Conservation (phyloP, 2,113 vertebrate species). For the Pelusios castaneus region DNA sequence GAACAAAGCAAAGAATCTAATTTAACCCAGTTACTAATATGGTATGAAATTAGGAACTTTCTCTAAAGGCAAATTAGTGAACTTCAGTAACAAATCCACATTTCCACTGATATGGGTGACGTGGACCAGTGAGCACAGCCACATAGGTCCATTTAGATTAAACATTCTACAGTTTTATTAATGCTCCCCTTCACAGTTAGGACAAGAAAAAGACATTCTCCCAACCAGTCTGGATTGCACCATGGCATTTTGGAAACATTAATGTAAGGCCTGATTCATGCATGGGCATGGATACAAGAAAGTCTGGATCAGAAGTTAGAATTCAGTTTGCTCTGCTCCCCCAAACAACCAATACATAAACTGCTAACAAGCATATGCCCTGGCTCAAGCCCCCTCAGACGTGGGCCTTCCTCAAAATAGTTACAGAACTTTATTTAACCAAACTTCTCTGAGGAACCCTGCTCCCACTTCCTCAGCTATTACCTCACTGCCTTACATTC, state of each 20-base stretch:
- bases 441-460: no score
- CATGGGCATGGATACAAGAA: background rate
- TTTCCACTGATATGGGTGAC: background rate
- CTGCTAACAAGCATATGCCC: no score
- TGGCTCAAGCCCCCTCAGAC: no score
- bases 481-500: background rate
- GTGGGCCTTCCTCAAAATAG: no score
- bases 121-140: background rate
- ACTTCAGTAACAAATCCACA: background rate
- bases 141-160: background rate
- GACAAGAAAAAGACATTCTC: background rate
- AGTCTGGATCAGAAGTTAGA: background rate
- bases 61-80: no score
- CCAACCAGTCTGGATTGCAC: background rate
- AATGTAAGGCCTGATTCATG: background rate
- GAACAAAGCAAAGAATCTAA: accelerated
- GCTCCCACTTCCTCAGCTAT: no score
- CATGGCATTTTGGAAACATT: background rate
- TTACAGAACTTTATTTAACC: no score
- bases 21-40: no score
- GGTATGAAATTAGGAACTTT: background rate
- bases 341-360: no score
- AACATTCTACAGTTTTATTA: background rate
- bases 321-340: background rate
- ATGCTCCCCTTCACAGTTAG: background rate